A percentile compares a stretch with the other conserved stretches of the same genome.
These are phyloP conservation scores for Percopsis transmontana DNA, from an alignment of 2,113 vertebrate genomes.

Conservation along the genomic window DNA sequence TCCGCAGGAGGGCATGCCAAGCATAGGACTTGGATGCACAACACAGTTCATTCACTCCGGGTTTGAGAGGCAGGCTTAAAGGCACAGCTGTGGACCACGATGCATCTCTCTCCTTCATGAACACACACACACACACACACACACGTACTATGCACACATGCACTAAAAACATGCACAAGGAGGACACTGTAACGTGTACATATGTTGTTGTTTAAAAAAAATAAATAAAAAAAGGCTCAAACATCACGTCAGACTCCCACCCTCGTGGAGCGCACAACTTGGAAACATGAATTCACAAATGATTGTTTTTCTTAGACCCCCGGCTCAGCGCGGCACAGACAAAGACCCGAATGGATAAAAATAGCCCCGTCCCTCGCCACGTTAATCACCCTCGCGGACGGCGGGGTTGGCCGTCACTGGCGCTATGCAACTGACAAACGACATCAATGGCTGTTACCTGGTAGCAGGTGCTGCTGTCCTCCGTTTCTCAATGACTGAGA, in stretches of 20 bases:
- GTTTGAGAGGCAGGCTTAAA: conserved; percentile 32
- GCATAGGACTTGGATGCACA: conserved; percentile 44
- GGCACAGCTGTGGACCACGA: conserved; percentile 22
- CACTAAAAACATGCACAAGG: conserved; percentile 39
- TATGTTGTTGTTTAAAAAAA: conserved; percentile 28
- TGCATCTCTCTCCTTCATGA: conserved; percentile 34
- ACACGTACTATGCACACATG: background rate
- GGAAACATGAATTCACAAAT: conserved; percentile 1
- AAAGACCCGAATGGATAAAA: conserved; percentile 59
- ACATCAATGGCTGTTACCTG: conserved; percentile 61
- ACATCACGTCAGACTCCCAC: conserved; percentile 3
- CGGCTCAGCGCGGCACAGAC: conserved; percentile 36
- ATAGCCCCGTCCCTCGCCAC: conserved; percentile 34
- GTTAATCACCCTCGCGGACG: conserved; percentile 16
- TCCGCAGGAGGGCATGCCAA: conserved; percentile 44
- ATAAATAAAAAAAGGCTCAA: conserved; percentile 5
- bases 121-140: conserved; percentile 25
- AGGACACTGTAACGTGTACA: conserved; percentile 26
- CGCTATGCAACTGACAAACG: conserved; percentile 17
- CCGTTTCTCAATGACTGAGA: conserved; percentile 62
- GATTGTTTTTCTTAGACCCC: conserved; percentile 4
- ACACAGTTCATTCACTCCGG: conserved; percentile 63
- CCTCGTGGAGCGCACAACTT: background rate
- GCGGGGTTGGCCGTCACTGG: conserved; percentile 10
- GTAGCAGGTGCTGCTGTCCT: conserved; percentile 63